Conservation (phyloP, 1,140 invertebrate genomes). For the Pachyrhynchus sulphureomaculatus region DNA sequence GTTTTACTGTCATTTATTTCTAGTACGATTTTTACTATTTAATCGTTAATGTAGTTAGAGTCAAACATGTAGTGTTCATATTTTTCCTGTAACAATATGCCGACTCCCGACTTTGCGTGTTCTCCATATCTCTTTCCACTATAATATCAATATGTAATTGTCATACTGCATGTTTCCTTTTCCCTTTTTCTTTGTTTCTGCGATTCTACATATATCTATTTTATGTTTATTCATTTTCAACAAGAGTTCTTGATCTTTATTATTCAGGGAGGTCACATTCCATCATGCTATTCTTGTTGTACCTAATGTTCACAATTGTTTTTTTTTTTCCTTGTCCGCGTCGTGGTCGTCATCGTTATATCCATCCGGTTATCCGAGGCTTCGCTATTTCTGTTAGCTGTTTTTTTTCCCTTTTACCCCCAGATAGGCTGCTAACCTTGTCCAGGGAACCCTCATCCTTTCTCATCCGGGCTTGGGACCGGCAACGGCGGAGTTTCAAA, state of each 20-base stretch:
- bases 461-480: too few relatives aligned
- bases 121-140: conserved; percentile 8
- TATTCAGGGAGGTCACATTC: conserved; percentile 20
- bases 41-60: too few relatives aligned
- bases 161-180: conserved; percentile 14
- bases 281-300: conserved; percentile 15
- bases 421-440: conserved; percentile 6
- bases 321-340: conserved; percentile 11
- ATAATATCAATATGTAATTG: conserved; percentile 14
- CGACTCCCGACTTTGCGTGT: conserved; percentile 13
- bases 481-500: too few relatives aligned
- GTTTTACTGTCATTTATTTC: not conserved
- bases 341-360: not conserved
- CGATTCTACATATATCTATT: conserved; percentile 17
- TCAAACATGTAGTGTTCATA: conserved; percentile 10
- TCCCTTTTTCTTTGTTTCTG: conserved; percentile 21
- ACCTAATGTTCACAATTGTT: not conserved
- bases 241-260: conserved; percentile 18
- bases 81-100: conserved; percentile 17
- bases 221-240: conserved; percentile 5
- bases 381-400: not conserved
- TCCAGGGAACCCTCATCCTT: too few relatives aligned
- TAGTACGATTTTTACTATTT: not conserved
- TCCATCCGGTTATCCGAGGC: conserved; percentile 6
- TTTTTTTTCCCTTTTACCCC: not conserved